These are phyloP conservation scores for Cryptosula pallasiana DNA, from an alignment of 2,888 invertebrate genomes.

Conservation along the genomic window DNA sequence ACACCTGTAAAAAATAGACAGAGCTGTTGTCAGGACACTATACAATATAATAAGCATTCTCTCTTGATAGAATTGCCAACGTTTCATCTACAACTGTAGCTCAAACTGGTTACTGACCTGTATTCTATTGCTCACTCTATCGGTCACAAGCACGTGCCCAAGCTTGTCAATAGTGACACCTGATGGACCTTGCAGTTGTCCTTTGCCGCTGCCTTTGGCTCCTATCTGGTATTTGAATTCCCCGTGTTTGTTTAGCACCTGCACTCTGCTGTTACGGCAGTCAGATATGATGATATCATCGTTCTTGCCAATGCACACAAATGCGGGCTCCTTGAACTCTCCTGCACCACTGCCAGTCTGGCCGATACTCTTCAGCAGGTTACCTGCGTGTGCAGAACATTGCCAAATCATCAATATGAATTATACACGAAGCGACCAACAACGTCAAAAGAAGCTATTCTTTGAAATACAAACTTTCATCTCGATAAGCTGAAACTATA, in stretches of 20 bases:
- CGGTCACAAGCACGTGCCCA: constrained; percentile 20
- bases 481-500: too few species aligned
- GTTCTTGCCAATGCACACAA: constrained; percentile 30
- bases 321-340: constrained; percentile 31
- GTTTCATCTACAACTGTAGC: too few species aligned
- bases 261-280: constrained; percentile 31
- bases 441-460: too few species aligned
- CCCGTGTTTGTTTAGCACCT: constrained; percentile 30
- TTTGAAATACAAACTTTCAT: too few species aligned
- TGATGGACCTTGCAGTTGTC: constrained; percentile 31
- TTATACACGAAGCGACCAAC: too few species aligned
- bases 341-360: constrained; percentile 25
- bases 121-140: constrained; percentile 22
- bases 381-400: neutral
- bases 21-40: too few species aligned
- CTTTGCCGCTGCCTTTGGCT: constrained; percentile 29
- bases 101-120: constrained; percentile 19
- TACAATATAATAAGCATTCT: too few species aligned
- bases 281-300: constrained; percentile 32
- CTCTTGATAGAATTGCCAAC: too few species aligned
- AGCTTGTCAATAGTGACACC: constrained; percentile 31
- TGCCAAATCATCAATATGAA: too few species aligned
- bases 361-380: constrained; percentile 26
- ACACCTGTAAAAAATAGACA: too few species aligned
- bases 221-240: constrained; percentile 30